Evolutionary conservation across 2,888 invertebrate genomes (phyloP).

Genomic region (Rhorus exstirpatorius): DNA sequence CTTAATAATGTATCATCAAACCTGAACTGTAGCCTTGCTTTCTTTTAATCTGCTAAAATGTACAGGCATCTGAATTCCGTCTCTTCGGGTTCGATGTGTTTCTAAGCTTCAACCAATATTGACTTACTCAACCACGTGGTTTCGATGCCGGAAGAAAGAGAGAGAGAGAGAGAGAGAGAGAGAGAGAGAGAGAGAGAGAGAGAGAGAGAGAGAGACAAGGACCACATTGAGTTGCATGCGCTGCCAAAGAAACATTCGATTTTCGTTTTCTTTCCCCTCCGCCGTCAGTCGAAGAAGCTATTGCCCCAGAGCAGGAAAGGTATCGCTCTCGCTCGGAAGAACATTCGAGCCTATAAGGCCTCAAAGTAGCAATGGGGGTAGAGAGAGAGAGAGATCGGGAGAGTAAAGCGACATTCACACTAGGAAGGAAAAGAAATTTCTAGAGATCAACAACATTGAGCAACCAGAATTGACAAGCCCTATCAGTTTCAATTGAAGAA

Average conservation of each 20-base stretch:
- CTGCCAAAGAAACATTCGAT: slow-evolving; percentile 5
- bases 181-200: not conserved
- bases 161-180: not conserved
- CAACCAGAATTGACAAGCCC: not conserved
- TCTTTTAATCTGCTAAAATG: too few species aligned
- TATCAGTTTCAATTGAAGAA: not conserved
- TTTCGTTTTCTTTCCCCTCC: slow-evolving; percentile 1
- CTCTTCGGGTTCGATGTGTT: slow-evolving; percentile 4
- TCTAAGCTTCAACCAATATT: not conserved
- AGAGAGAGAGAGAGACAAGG: not conserved
- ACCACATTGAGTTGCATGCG: too few species aligned
- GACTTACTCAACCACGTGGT: slow-evolving; percentile 45
- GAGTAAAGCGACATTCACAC: slow-evolving; percentile 45
- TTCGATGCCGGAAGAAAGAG: slow-evolving; percentile 3
- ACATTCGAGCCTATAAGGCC: slow-evolving; percentile 6
- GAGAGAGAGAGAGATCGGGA: slow-evolving; percentile 26
- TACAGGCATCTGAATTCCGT: too few species aligned
- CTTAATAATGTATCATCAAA: too few species aligned
- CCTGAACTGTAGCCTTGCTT: too few species aligned
- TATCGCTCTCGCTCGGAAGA: slow-evolving; percentile 33
- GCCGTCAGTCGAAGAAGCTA: slow-evolving; percentile 12
- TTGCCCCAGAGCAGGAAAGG: slow-evolving; percentile 51
- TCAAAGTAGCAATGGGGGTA: slow-evolving; percentile 41
- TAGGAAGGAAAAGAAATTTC: slow-evolving; percentile 21
- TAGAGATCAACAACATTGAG: not conserved